Base-by-base conservation (phyloP, 2,888 invertebrate species). In the Notodonta ziczac region DNA sequence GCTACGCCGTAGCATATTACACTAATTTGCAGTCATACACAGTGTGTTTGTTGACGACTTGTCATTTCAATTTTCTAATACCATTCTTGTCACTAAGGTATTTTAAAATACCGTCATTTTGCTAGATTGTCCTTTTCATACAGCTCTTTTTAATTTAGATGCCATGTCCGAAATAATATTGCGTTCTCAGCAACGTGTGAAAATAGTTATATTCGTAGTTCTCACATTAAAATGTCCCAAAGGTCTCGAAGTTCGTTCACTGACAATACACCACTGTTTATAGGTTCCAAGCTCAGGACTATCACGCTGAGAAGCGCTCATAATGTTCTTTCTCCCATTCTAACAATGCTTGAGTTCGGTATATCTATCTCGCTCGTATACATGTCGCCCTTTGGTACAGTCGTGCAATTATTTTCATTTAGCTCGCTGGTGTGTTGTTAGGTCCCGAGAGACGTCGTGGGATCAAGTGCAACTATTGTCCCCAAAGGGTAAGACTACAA, bases 331-430 rank as follows among this genome's bases (percentile, higher is more conserved):
- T 61, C 14, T 76, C 78, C 67, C 70, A 65, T 60, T 77, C 72
- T 71, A 58, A 62, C 70, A 24, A n/a, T 58, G 53, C 58, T 24
- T 16, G 16, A 12, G 50, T 62, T 65, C 5, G 4, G 52, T 70
- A 67, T 73, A 57, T 52, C 66, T 75, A 65, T 75, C 67, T 72
- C 73, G 61, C 68, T 56, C 50, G 54, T 42, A 44, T 79, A 76
- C 63, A 74, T 71, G 62, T 80, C 73, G 73, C 80, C 77, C 81
- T 78, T 75, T 74, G 62, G 61, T 61, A 57, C 62, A 65, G 63
- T 72, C 76, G 72, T 77, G 83, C 89, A 89, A 93, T 93, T 92
- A 93, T 92, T 90, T 93, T 93, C 90, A 93, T 93, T 93, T 91
- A 93, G 87, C 85, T 62, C 64, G 63, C 67, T 66, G 85, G 85